Percentiles rank a stretch among this genome's conserved stretches.
These are phyloP conservation scores for Sardinella longiceps DNA, from an alignment of 2,797 vertebrate species.

Conservation along the genomic window DNA sequence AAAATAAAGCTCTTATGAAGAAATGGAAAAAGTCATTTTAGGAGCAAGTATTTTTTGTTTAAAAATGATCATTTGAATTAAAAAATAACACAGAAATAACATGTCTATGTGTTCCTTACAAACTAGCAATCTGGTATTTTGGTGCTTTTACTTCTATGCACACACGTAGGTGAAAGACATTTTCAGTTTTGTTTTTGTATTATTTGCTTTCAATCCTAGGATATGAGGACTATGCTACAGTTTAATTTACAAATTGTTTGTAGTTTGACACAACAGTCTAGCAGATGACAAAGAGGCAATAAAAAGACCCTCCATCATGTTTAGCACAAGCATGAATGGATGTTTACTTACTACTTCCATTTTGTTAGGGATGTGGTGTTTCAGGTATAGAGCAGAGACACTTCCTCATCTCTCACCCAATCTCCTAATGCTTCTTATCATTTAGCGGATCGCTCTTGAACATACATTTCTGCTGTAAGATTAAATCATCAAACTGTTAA, in stretches of 20 bases:
- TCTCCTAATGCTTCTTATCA: constrained; percentile 9
- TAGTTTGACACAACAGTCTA: not conserved
- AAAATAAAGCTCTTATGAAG: not conserved
- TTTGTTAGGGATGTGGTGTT: not conserved
- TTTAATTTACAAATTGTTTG: not conserved
- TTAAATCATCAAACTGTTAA: not conserved
- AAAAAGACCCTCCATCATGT: not conserved
- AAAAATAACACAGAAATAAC: not conserved
- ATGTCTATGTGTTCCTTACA: not conserved
- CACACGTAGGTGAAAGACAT: not conserved
- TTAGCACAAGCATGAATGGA: not conserved
- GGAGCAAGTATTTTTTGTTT: not conserved
- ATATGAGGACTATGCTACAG: not conserved
- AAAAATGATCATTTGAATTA: not conserved
- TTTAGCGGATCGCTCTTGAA: not conserved
- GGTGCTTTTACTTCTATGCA: not conserved
- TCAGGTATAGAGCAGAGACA: not conserved
- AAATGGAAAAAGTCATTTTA: not conserved
- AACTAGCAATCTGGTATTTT: not conserved
- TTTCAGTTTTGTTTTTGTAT: not conserved
- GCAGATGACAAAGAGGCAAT: not conserved
- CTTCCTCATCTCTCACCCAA: not conserved
- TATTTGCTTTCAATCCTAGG: not conserved
- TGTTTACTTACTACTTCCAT: not conserved
- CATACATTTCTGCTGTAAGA: not conserved